phyloP scores from a whole-genome alignment of 2,888 invertebrate species.

The Lasioglossum pauxillum region DNA sequence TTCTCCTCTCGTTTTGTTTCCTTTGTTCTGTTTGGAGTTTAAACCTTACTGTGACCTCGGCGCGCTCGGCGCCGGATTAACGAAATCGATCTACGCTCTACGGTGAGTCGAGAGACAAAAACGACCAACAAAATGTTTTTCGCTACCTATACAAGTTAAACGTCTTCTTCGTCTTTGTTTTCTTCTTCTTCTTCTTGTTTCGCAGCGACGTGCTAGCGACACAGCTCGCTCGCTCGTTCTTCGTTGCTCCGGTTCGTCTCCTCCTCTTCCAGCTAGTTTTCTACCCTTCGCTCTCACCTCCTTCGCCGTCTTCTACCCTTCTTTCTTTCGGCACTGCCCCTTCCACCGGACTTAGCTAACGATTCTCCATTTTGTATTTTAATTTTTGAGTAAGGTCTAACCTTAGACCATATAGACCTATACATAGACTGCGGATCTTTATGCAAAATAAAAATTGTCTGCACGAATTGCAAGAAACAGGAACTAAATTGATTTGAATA shows the following conservation, averaged over 20 bases:
- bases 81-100: conserved; percentile 62
- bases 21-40: conserved; percentile 72
- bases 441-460: too few species aligned
- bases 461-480: too few species aligned
- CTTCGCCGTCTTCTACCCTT: conserved; percentile 10
- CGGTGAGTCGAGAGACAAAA: conserved; percentile 62
- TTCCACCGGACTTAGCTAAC: background rate
- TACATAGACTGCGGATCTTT: too few species aligned
- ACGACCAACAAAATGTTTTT: conserved; percentile 56
- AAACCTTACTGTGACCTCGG: conserved; percentile 80
- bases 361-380: background rate
- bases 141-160: conserved; percentile 59
- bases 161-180: conserved; percentile 4
- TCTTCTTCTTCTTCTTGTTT: background rate
- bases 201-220: conserved; percentile 21
- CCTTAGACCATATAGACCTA: too few species aligned
- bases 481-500: too few species aligned
- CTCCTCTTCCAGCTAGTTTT: background rate
- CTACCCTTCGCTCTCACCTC: background rate
- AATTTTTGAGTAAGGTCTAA: background rate
- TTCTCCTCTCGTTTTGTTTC: background rate
- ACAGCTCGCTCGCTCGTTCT: conserved; percentile 7
- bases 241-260: conserved; percentile 59
- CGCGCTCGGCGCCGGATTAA: conserved; percentile 51
- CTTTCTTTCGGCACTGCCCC: background rate